Percentiles rank a stretch among this genome's conserved stretches.
Evolutionary conservation across 1,140 invertebrate species (phyloP).

Genomic region (Melipona quadrifasciata): DNA sequence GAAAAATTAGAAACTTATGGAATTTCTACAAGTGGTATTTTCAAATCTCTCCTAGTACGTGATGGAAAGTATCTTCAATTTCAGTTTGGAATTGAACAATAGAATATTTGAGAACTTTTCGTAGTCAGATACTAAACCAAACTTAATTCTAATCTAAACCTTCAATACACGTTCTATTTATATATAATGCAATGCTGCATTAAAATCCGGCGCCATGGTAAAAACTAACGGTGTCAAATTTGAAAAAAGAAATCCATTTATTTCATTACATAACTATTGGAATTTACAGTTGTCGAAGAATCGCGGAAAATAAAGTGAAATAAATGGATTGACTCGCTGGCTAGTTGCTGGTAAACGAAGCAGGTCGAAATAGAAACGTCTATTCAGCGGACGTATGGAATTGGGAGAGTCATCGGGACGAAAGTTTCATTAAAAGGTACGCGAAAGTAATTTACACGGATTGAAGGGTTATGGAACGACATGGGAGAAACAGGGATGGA

Average conservation of each 20-base stretch:
- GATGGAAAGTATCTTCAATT: no score
- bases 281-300: background rate
- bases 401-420: no score
- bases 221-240: background rate
- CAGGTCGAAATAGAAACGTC: background rate
- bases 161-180: background rate
- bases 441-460: background rate
- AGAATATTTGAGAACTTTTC: no score
- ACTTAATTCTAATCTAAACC: no score
- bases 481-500: background rate
- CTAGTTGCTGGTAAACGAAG: background rate
- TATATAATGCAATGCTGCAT: background rate
- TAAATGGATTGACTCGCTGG: background rate
- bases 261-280: background rate
- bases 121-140: no score
- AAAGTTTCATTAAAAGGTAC: background rate
- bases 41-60: no score
- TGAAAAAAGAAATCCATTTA: background rate
- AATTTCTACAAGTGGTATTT: no score
- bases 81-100: no score
- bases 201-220: background rate
- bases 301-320: background rate
- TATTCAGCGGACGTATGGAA: background rate
- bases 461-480: background rate
- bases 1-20: no score